Conservation (phyloP, 1,140 invertebrate genomes). For the Sarcophaga bullata region DNA sequence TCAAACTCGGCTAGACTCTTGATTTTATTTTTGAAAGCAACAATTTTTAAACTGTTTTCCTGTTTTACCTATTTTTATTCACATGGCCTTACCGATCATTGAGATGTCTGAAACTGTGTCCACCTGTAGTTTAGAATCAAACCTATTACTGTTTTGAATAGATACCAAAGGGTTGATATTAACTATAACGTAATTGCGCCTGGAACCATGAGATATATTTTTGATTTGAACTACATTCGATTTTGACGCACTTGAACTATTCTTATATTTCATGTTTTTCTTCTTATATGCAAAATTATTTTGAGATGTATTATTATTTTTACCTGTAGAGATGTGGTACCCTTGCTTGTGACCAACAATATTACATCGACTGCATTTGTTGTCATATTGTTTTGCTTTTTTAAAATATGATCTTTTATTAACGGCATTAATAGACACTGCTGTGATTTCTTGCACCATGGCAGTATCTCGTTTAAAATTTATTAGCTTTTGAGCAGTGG, state of each 20-base stretch:
- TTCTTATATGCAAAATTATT: too few species aligned
- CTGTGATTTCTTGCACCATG: neutral
- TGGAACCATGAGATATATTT: neutral
- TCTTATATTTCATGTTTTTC: neutral
- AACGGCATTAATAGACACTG: neutral
- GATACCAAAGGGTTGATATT: neutral
- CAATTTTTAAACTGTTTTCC: neutral
- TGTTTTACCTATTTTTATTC: neutral
- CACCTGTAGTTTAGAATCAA: neutral
- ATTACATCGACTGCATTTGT: neutral
- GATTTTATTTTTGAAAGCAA: neutral
- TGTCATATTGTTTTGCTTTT: neutral
- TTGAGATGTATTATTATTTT: neutral
- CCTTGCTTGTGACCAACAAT: neutral
- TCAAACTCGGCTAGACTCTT: neutral
- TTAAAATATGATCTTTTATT: neutral
- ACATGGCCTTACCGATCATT: too few species aligned
- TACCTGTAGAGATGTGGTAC: neutral
- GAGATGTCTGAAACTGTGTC: neutral
- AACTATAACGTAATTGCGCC: neutral
- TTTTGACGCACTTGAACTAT: neutral
- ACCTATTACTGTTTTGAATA: too few species aligned
- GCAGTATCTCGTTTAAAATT: neutral
- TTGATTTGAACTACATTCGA: constrained; percentile 5
- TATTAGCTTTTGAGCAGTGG: neutral